Evolutionary conservation across 1,140 invertebrate species (phyloP).

Genomic region (Trichomalopsis sarcophagae): DNA sequence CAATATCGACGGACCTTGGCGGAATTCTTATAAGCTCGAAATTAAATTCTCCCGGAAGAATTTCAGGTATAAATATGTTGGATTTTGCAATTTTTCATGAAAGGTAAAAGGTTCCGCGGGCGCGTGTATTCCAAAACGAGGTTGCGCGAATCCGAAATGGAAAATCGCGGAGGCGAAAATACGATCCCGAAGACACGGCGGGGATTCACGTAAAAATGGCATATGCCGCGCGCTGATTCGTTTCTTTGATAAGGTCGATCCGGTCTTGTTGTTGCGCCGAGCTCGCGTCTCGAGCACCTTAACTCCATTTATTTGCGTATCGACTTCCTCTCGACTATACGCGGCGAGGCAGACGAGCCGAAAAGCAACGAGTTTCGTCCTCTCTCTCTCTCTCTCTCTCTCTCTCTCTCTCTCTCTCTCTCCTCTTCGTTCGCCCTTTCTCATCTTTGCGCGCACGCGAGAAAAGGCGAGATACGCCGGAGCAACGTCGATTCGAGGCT

Average conservation of each 20-base stretch:
- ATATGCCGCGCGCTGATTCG: conserved; percentile 2
- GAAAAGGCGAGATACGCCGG: no score
- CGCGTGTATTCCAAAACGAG: no score
- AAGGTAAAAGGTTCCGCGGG: neutral
- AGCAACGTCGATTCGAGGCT: conserved; percentile 6
- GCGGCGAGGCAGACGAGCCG: conserved; percentile 2
- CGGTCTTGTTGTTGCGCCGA: neutral
- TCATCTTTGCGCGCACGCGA: neutral
- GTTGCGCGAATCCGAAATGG: neutral
- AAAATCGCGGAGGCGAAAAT: neutral
- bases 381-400: neutral
- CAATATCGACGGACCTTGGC: neutral
- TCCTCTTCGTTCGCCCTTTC: neutral
- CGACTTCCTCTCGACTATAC: neutral
- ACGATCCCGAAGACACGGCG: neutral
- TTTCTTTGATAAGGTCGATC: conserved; percentile 9
- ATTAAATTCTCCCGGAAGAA: conserved; percentile 32
- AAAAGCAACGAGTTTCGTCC: conserved; percentile 26
- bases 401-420: neutral
- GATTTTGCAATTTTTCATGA: neutral
- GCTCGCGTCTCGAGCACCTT: neutral
- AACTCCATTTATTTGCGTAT: conserved; percentile 41
- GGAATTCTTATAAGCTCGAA: conserved; percentile 16
- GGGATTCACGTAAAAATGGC: conserved; percentile 1
- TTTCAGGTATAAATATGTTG: neutral